A percentile compares a stretch with the other conserved stretches of the same genome.
phyloP scores from a whole-genome alignment of 2,888 invertebrate genomes.

The Lucinisca nassula region DNA sequence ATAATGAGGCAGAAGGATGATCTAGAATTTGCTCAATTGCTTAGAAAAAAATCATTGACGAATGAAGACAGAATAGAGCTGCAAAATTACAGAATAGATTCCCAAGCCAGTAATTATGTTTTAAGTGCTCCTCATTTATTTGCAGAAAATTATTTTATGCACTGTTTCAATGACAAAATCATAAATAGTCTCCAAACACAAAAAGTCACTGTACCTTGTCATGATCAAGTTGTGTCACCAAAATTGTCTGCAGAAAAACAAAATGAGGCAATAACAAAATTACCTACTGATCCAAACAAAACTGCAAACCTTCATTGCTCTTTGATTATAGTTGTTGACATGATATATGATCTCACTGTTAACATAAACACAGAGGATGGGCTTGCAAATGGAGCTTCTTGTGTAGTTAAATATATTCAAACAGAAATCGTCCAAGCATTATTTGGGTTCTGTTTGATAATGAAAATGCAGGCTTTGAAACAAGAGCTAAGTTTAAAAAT shows the following conservation, averaged over 20 bases:
- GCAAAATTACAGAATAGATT: background rate
- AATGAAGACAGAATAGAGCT: constrained; percentile 44
- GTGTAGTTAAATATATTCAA: constrained; percentile 51
- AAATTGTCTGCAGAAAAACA: constrained; percentile 38
- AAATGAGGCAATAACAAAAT: constrained; percentile 17
- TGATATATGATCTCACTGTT: constrained; percentile 57
- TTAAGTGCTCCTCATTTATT: background rate
- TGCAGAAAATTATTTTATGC: constrained; percentile 31
- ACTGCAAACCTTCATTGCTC: constrained; percentile 36
- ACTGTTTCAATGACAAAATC: constrained; percentile 28
- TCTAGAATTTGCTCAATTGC: constrained; percentile 56
- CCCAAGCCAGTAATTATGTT: background rate
- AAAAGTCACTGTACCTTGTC: constrained; percentile 25
- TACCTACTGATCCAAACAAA: constrained; percentile 38
- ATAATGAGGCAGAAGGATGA: constrained; percentile 71
- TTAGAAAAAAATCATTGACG: constrained; percentile 50
- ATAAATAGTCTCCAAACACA: constrained; percentile 18
- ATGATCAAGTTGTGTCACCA: constrained; percentile 28
- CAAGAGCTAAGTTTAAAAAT: constrained; percentile 50
- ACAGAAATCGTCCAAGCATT: constrained; percentile 53
- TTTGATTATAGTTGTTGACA: background rate
- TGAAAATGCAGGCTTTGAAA: constrained; percentile 30
- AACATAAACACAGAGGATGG: constrained; percentile 62
- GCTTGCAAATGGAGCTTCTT: constrained; percentile 57
- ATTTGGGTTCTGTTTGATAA: constrained; percentile 61